phyloP scores from a whole-genome alignment of 2,888 invertebrate genomes.

The Emmelina monodactyla region DNA sequence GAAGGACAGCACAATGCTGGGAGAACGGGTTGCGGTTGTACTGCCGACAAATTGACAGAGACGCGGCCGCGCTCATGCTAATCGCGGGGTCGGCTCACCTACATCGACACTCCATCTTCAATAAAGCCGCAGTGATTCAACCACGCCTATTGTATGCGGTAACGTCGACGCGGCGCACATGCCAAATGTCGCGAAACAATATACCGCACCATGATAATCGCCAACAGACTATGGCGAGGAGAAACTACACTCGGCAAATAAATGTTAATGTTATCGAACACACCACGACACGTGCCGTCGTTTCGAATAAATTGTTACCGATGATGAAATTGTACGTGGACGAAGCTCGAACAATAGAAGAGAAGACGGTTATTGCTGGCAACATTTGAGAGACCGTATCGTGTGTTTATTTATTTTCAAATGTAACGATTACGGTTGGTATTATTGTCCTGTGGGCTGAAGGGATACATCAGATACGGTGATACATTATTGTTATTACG shows the following conservation, averaged over 20 bases:
- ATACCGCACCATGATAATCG: conserved; percentile 45
- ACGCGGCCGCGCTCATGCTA: conserved; percentile 42
- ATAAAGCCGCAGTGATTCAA: conserved; percentile 50
- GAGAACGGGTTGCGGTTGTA: conserved; percentile 30
- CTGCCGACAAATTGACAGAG: conserved; percentile 47
- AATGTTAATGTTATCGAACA: conserved; percentile 39
- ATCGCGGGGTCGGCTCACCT: conserved; percentile 42
- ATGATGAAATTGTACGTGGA: conserved; percentile 45
- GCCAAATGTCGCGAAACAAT: conserved; percentile 53
- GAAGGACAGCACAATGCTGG: conserved; percentile 50
- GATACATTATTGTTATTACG: conserved; percentile 16
- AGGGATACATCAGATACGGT: conserved; percentile 24
- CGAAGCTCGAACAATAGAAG: conserved; percentile 34
- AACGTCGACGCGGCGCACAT: conserved; percentile 47
- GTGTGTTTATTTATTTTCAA: conserved; percentile 21
- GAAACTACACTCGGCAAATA: conserved; percentile 41
- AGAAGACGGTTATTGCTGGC: conserved; percentile 29
- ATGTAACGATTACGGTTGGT: conserved; percentile 20
- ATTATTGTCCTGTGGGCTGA: no score
- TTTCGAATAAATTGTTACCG: conserved; percentile 36
- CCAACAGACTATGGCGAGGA: conserved; percentile 32
- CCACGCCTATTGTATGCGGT: conserved; percentile 53
- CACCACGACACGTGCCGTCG: conserved; percentile 38
- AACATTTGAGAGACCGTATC: conserved; percentile 20
- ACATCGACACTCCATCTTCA: conserved; percentile 40